Conservation (phyloP, 2,113 vertebrate genomes). For the Sander lucioperca region DNA sequence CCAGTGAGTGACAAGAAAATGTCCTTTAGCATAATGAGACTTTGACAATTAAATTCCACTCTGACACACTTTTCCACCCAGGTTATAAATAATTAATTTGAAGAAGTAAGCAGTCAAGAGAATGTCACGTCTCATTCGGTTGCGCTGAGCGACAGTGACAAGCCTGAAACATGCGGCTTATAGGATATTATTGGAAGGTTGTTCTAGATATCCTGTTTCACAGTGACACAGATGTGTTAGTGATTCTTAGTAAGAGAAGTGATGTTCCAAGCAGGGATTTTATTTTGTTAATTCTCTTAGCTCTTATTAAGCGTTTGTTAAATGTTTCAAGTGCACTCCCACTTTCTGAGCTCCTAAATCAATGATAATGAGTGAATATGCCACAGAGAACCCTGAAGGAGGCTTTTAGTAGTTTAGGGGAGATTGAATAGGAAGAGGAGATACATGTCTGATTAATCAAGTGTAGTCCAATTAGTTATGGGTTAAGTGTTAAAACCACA, state of each 20-base stretch:
- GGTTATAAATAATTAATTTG: constrained; percentile 85
- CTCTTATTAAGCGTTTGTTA: constrained; percentile 36
- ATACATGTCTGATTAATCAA: neutral
- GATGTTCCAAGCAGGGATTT: constrained; percentile 32
- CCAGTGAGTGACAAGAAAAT: constrained; percentile 79
- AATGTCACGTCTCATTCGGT: constrained; percentile 81
- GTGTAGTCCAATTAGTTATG: neutral
- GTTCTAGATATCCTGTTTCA: constrained; percentile 56
- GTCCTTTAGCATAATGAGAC: constrained; percentile 81
- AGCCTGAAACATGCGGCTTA: constrained; percentile 64
- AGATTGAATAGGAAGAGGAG: neutral
- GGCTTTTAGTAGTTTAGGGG: neutral
- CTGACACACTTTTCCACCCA: constrained; percentile 76
- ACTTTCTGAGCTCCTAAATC: constrained; percentile 25
- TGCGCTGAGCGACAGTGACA: constrained; percentile 59
- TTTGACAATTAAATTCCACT: constrained; percentile 78
- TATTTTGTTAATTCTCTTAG: constrained; percentile 28
- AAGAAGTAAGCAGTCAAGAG: constrained; percentile 77
- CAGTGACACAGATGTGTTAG: constrained; percentile 45
- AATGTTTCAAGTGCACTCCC: constrained; percentile 26
- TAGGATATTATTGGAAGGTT: constrained; percentile 58
- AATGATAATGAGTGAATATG: constrained; percentile 35
- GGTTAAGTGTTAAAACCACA: neutral
- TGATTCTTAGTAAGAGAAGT: constrained; percentile 26
- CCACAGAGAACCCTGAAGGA: constrained; percentile 18